Base-by-base conservation (phyloP, 2,888 invertebrate genomes). In the Caenorhabditis zanzibari region DNA sequence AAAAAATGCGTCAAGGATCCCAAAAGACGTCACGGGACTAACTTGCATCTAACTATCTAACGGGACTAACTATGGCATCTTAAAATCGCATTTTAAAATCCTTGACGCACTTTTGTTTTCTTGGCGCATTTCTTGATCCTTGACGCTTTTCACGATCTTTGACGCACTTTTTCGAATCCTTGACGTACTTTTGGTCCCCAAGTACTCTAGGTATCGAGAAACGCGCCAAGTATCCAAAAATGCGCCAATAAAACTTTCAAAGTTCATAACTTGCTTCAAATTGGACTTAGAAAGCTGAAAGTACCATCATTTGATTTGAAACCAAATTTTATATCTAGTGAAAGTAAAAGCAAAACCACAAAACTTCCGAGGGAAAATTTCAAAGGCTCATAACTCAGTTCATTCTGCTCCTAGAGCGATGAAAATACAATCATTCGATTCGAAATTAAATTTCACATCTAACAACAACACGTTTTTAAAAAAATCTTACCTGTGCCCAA, bases 401-500 rank as follows among this genome's bases (percentile, higher is more conserved):
- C 14, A 2, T 14, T 14, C 5, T 44, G 12, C 12, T 44, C 44
- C 14, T 44, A 44, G 44, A 44, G 44, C 16, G 10, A 14, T 44
- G 44, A 44, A 16, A 16, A 16, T 44, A 44, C 14, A 5, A 16
- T 5, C 44, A 44, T 14, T 44, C 44, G 44, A 44, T 0, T 44
- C 16, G 12, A 44, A 44, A 44, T 47, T 10, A 2, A 47, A 47
- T 47, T 47, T 47, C 19, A 47, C 47, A 47, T 47, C 47, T 19
- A 1, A 10, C 4, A 2, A n/a, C 19, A n/a, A n/a, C n/a, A n/a
- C n/a, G n/a, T n/a, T 19, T 19, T 5, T 47, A 47, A n/a, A 1
- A 3, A 19, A 47, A 47, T 19, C 24, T 22, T 35, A 85, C 82
- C 58, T 74, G 10, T 82, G 85, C 35, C 83, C 64, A 38, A 84